Percentiles rank a stretch among this genome's conserved stretches.
Evolutionary conservation across 1,140 invertebrate species (phyloP).

Genomic region (Battus philenor): DNA sequence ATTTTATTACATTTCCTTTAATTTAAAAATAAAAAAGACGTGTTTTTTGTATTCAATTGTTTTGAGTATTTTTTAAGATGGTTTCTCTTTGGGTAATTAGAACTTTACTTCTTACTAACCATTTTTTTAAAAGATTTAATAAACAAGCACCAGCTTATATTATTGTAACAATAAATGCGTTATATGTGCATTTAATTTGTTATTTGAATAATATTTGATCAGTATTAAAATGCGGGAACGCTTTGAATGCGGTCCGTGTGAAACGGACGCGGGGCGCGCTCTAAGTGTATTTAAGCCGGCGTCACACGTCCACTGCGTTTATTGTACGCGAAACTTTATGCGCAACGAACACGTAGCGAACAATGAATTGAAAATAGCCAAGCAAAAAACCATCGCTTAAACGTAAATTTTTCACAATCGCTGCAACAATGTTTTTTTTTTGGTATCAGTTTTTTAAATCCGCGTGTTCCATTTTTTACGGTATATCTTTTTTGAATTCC

Average conservation of each 20-base stretch:
- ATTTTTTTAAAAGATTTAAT: too few species aligned
- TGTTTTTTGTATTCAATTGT: too few species aligned
- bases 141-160: too few species aligned
- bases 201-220: too few species aligned
- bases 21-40: too few species aligned
- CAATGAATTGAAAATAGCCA: conserved; percentile 16
- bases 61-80: too few species aligned
- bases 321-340: conserved; percentile 11
- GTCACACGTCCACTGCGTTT: neutral
- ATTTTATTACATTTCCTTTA: too few species aligned
- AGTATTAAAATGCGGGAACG: conserved; percentile 9
- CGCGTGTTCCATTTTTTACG: conserved; percentile 1
- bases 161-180: too few species aligned
- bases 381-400: conserved; percentile 6
- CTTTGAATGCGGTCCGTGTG: conserved; percentile 6
- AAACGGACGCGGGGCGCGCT: conserved; percentile 2
- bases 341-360: conserved; percentile 9
- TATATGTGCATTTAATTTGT: too few species aligned
- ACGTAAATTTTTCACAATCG: conserved; percentile 14
- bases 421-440: conserved; percentile 6
- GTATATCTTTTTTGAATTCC: neutral
- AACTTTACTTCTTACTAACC: too few species aligned
- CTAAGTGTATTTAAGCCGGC: conserved; percentile 2
- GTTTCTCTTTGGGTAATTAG: too few species aligned
- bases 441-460: conserved; percentile 6